Conservation (phyloP, 2,888 invertebrate genomes). For the Dugesia japonica region DNA sequence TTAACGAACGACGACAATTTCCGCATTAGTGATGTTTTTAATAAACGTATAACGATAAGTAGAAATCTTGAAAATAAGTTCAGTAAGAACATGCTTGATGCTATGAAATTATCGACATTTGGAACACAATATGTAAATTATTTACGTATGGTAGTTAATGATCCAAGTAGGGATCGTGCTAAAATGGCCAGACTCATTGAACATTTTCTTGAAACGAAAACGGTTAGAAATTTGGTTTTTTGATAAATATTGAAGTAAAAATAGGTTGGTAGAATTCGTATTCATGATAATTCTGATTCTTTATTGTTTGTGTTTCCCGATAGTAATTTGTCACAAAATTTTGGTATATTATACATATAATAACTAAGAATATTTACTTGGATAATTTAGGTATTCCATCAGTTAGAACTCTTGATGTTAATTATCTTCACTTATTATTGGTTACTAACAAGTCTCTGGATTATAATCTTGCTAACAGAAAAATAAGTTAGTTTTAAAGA, state of each 20-base stretch:
- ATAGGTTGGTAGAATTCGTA: slow-evolving; percentile 1
- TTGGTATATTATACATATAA: background rate
- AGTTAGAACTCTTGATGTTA: background rate
- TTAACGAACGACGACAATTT: background rate
- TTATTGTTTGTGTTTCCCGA: slow-evolving; percentile 1
- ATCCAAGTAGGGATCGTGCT: slow-evolving; percentile 23
- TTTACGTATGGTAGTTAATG: slow-evolving; percentile 12
- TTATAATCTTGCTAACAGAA: background rate
- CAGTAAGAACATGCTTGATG: background rate
- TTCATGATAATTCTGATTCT: background rate
- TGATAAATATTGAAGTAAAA: background rate
- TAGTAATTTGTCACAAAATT: background rate
- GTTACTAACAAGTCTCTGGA: background rate
- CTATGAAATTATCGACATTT: background rate
- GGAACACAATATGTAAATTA: slow-evolving; percentile 6
- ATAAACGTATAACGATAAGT: background rate
- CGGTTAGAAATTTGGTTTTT: background rate
- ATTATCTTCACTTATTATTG: background rate
- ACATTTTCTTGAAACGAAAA: slow-evolving; percentile 6
- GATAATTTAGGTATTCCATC: background rate
- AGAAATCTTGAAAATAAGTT: background rate
- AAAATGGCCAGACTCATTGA: slow-evolving; percentile 16
- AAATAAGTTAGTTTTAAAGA: background rate
- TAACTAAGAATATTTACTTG: background rate
- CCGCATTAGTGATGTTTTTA: background rate